Evolutionary conservation across 2,797 vertebrate species (phyloP).

Genomic region (Ficedula albicollis): DNA sequence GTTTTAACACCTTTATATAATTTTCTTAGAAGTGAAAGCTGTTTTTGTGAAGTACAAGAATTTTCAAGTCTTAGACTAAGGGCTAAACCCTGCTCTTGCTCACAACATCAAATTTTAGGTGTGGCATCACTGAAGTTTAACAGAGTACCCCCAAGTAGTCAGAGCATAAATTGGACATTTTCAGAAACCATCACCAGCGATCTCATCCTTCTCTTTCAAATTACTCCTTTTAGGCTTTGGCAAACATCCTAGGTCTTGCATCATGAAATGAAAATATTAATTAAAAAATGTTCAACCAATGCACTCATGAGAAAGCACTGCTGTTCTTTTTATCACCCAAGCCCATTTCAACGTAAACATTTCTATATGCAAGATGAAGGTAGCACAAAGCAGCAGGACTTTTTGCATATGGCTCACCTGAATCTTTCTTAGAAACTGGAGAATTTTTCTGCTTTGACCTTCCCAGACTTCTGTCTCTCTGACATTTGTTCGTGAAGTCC

Average conservation of each 20-base stretch:
- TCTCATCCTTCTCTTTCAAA: not conserved
- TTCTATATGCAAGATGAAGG: not conserved
- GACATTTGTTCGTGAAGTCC: constrained; percentile 41
- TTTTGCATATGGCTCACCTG: not conserved
- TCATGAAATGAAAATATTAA: not conserved
- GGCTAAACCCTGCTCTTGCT: not conserved
- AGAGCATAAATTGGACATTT: not conserved
- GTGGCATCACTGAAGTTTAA: not conserved
- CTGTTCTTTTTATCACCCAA: not conserved
- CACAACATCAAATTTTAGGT: not conserved
- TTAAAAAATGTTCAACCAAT: not conserved
- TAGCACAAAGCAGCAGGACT: not conserved
- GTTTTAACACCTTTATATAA: not conserved
- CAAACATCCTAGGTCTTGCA: not conserved
- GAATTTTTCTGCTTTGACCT: constrained; percentile 50
- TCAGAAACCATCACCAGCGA: not conserved
- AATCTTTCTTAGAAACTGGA: not conserved
- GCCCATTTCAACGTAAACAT: not conserved
- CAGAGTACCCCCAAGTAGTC: not conserved
- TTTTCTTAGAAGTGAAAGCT: not conserved
- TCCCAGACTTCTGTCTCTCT: constrained; percentile 16
- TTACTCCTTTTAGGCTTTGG: not conserved
- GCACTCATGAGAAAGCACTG: not conserved
- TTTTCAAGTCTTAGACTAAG: not conserved
- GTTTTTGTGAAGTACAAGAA: not conserved